These are phyloP conservation scores for Tanypteryx hageni DNA, from an alignment of 2,888 invertebrate species.

Conservation along the genomic window DNA sequence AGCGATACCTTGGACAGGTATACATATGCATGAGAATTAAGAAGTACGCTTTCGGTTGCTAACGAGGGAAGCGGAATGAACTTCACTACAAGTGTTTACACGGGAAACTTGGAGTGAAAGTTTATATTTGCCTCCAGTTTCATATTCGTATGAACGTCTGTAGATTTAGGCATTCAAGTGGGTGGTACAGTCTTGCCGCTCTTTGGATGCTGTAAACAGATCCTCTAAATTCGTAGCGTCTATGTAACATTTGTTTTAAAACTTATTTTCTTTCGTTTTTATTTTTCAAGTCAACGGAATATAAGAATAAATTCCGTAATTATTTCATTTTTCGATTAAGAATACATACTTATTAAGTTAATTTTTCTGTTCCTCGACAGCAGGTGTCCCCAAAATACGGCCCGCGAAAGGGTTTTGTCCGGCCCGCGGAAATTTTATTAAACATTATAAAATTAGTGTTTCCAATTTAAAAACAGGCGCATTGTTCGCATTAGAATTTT, in stretches of 20 bases:
- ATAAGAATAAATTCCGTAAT: too few relatives aligned
- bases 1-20: slow-evolving; percentile 28
- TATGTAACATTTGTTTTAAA: neutral
- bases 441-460: too few relatives aligned
- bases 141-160: slow-evolving; percentile 24
- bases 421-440: too few relatives aligned
- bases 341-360: too few relatives aligned
- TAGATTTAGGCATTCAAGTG: slow-evolving; percentile 28
- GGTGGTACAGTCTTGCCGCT: neutral
- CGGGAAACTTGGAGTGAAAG: slow-evolving; percentile 16
- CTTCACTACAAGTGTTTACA: slow-evolving; percentile 3
- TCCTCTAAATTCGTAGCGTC: neutral
- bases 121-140: slow-evolving; percentile 10
- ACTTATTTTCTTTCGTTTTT: neutral
- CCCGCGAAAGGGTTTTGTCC: too few relatives aligned
- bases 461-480: too few relatives aligned
- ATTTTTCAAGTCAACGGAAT: too few relatives aligned
- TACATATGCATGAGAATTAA: slow-evolving; percentile 11
- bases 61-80: slow-evolving; percentile 18
- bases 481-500: too few relatives aligned
- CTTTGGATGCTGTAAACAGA: neutral
- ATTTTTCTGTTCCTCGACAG: too few relatives aligned
- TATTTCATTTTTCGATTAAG: too few relatives aligned
- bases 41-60: slow-evolving; percentile 7
- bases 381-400: too few relatives aligned